Percentiles rank a stretch among this genome's conserved stretches.
Conservation (phyloP, 2,113 vertebrate species). For the Poecilia latipinna region DNA sequence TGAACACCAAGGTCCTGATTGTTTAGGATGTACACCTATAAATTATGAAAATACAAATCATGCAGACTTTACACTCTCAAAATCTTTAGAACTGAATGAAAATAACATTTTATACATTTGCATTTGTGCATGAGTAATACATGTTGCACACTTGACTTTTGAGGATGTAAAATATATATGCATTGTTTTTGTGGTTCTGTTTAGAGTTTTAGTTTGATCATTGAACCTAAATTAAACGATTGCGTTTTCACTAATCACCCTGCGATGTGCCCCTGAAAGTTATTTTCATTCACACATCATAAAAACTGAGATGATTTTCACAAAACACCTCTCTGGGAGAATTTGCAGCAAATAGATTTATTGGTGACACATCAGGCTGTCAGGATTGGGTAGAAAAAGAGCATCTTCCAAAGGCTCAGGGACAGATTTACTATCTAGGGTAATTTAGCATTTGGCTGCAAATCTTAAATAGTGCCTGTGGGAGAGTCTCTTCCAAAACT, state of each 20-base stretch:
- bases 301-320: background rate
- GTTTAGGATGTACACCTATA: conserved; percentile 40
- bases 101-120: conserved; percentile 26
- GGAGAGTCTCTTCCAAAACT: background rate
- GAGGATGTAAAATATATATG: background rate
- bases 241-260: background rate
- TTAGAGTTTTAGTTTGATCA: background rate
- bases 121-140: conserved; percentile 21
- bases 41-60: conserved; percentile 53
- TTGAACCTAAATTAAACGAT: background rate
- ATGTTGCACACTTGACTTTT: conserved; percentile 13
- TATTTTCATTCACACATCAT: background rate
- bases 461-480: background rate
- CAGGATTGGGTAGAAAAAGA: background rate
- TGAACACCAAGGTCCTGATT: conserved; percentile 47
- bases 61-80: conserved; percentile 32
- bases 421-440: background rate
- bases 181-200: background rate
- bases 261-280: background rate
- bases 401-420: background rate
- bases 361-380: background rate
- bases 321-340: background rate
- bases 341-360: background rate
- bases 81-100: conserved; percentile 10
- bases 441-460: background rate